Evolutionary conservation across 1,140 invertebrate genomes (phyloP), one percentile per base, ranked within the genome.

Genomic region (Triops cancriformis): DNA sequence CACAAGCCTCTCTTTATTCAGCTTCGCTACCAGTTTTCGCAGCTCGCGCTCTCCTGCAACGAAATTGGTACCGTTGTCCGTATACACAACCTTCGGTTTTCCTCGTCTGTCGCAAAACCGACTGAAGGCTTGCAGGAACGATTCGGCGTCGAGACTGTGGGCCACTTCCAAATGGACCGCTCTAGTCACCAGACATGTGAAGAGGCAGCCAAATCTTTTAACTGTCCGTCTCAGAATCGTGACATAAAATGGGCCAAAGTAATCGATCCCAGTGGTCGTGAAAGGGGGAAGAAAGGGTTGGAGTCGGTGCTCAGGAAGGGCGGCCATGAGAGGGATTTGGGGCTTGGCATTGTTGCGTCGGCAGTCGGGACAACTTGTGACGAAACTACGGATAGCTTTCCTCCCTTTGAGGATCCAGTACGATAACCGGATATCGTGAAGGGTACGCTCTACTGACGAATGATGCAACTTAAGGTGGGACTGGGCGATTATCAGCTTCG

Each of bases 141-240:
- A 76, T n/a, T 18, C 45, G 31, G 26, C 43, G 26, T 76, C 76
- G 3, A 76, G 26, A 14, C 45, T 72, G 45, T 11, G 26, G 1
- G 76, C 18, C 18, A 76, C 45, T 72, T 76, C 45, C 5, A 76
- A 1, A 28, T 82, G 80, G 0, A 82, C 43, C 6, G 78, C 80
- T 42, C 80, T 80, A 82, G 83, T 73, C 77, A 82, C 51, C 80
- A 82, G 74, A 74, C 83, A 85, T 0, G 84, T 86, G 73, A 85
- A 85, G 9, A 87, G 9, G 18, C 80, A 73, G 26, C 23, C 76
- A 26, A 23, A 77, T 11, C 76, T 45, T 77, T 77, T 77, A 2
- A 72, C 76, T 11, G 42, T 77, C 23, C 76, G 45, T 18, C 76
- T 26, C 7, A 41, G 37, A 18, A 77, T 73, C 9, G 1, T 72